Evolutionary conservation across 37 sponge, comb jelly and placozoan species (phyloP).

Genomic region (Beroe forskalii): DNA sequence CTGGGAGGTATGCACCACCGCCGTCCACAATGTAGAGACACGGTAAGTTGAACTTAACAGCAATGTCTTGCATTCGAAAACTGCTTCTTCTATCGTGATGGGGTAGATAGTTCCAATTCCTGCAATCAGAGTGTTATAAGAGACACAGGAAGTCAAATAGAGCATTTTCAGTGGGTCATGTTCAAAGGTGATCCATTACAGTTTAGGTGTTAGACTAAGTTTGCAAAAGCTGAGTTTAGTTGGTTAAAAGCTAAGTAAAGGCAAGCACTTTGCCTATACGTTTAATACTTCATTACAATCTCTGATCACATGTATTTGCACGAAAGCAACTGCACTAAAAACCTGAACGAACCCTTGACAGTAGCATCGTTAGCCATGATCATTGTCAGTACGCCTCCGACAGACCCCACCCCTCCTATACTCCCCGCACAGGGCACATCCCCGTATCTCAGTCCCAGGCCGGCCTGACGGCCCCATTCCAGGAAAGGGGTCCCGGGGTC

Average conservation of each 20-base stretch:
- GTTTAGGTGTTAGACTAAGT: too few relatives aligned
- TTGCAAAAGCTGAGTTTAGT: too few relatives aligned
- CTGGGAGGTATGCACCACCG: slow-evolving; percentile 91
- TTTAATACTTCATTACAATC: too few relatives aligned
- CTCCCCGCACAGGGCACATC: slow-evolving; percentile 76
- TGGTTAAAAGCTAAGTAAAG: too few relatives aligned
- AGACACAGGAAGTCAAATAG: too few relatives aligned
- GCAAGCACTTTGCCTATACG: too few relatives aligned
- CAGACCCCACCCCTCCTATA: slow-evolving; percentile 65
- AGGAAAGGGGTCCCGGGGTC: slow-evolving; percentile 74
- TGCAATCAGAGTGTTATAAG: too few relatives aligned
- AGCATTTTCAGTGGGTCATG: too few relatives aligned
- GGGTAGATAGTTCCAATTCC: slow-evolving; percentile 88
- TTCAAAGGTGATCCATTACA: too few relatives aligned
- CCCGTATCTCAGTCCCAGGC: slow-evolving; percentile 77
- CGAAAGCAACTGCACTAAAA: too few relatives aligned
- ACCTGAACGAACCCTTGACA: slow-evolving; percentile 74
- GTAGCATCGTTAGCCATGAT: slow-evolving; percentile 83
- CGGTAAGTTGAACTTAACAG: slow-evolving; percentile 79
- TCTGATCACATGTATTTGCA: too few relatives aligned
- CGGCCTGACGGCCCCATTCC: slow-evolving; percentile 78
- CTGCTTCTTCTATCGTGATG: too few relatives aligned
- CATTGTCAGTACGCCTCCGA: slow-evolving; percentile 77
- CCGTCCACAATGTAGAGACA: slow-evolving; percentile 83
- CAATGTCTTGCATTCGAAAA: slow-evolving; percentile 85